Evolutionary conservation across 92 coral and sea anemone genomes (phyloP).

Genomic region (Epizoanthus rinbou): DNA sequence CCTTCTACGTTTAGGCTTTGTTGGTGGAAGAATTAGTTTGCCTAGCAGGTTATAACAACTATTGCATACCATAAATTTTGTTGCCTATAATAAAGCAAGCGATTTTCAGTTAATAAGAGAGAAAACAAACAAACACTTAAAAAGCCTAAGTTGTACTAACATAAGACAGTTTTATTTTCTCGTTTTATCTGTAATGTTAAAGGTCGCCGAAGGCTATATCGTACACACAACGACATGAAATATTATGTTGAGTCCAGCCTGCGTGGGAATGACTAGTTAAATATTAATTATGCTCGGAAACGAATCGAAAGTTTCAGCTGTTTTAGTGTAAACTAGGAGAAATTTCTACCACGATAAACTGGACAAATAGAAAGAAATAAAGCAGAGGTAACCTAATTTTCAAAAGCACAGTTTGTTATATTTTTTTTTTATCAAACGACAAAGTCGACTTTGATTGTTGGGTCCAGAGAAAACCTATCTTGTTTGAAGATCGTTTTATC

Average conservation of each 20-base stretch:
- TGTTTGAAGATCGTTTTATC: constrained; percentile 13
- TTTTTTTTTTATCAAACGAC: not conserved
- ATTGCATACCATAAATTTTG: too few species aligned
- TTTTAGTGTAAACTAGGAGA: constrained; percentile 19
- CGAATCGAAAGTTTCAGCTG: not conserved
- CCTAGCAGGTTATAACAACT: not conserved
- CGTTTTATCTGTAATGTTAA: not conserved
- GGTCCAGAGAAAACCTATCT: not conserved
- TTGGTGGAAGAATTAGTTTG: not conserved
- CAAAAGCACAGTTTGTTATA: not conserved
- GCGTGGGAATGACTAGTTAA: constrained; percentile 43
- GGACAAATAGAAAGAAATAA: not conserved
- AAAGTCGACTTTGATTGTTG: not conserved
- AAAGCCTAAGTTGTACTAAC: not conserved
- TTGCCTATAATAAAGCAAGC: constrained; percentile 5
- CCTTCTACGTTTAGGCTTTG: constrained; percentile 1
- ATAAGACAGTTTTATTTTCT: not conserved
- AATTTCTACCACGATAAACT: not conserved
- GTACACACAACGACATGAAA: not conserved
- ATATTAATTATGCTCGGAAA: constrained; percentile 21
- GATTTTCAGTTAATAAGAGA: not conserved
- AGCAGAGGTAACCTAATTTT: not conserved
- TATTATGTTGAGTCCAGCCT: not conserved
- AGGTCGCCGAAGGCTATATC: not conserved
- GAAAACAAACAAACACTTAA: not conserved